Base-by-base conservation (phyloP, 2,797 vertebrate species). In the Chrysolophus pictus region DNA sequence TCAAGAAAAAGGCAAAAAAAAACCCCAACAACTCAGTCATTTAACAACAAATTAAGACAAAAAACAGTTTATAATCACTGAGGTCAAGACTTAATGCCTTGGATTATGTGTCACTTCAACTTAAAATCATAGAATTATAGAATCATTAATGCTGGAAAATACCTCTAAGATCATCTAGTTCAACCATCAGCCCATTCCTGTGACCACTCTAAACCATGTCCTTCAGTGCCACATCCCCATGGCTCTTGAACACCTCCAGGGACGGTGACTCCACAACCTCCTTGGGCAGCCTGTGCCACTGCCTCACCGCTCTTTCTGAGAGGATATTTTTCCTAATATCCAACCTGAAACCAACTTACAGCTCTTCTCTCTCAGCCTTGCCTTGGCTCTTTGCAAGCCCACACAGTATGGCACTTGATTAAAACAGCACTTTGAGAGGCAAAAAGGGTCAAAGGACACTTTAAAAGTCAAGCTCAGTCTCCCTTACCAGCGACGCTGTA, bases 401-500 rank as follows among this genome's bases (percentile, higher is more conserved):
- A 19, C 24, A 42, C 15, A 28, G 17, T 11, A 53, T 3, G 4
- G 65, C 71, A 62, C 14, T 33, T 55, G 8, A 81, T 68, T 78
- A n/a, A 56, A 88, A 72, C 17, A 15, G 9, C 10, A 9, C 3
- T 78, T 28, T 4, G 59, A 53, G 82, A 26, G 60, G 53, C 29
- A 74, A 31, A 64, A 63, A 28, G 29, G 6, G 37, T 35, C 16
- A 67, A 80, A 88, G 21, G 10, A 16, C 26, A 72, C 69, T 47
- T 70, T 37, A 16, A n/a, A 59, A 69, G 21, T 21, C 12, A 73
- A 1, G 41, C 64, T 49, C 31, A 18, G 18, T 29, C n/a, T 63
- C 31, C 6, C 15, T 64, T 18, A 39, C 49, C 44, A 10, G 14
- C 11, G 29, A 0, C 0, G 0, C 46, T 59, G 44, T 69, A 71